A percentile compares a stretch with the other conserved stretches of the same genome.
Conservation (phyloP, 2,797 vertebrate genomes). For the Scleropages formosus region DNA sequence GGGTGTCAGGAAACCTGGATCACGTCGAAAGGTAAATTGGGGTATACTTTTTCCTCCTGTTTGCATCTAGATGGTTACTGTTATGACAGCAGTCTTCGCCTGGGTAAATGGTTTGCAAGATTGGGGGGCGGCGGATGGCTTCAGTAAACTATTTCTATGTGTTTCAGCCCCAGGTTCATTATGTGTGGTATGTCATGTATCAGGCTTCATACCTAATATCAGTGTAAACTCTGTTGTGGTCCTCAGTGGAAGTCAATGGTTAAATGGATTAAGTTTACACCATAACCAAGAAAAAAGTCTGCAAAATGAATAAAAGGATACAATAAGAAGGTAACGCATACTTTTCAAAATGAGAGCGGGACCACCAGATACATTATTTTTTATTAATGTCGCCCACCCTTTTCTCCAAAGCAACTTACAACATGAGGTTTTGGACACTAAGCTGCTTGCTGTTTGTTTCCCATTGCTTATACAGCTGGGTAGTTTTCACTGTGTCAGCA, state of each 20-base stretch:
- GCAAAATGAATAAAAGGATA: too few species aligned
- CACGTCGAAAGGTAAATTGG: slow-evolving; percentile 89
- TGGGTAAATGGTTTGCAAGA: background rate
- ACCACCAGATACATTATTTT: too few species aligned
- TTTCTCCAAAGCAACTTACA: too few species aligned
- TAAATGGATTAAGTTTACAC: too few species aligned
- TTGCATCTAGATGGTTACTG: slow-evolving; percentile 12
- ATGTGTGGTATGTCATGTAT: background rate
- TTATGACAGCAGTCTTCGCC: background rate
- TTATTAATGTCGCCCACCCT: too few species aligned
- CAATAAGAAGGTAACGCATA: too few species aligned
- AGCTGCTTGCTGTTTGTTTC: too few species aligned
- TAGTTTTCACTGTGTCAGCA: too few species aligned
- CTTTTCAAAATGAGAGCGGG: too few species aligned
- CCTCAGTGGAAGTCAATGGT: slow-evolving; percentile 9
- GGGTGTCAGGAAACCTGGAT: slow-evolving; percentile 90
- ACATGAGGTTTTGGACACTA: too few species aligned
- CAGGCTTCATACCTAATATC: background rate
- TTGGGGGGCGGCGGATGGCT: background rate
- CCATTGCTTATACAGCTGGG: too few species aligned
- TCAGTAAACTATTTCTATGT: background rate
- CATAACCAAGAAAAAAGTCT: too few species aligned
- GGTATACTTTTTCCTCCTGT: background rate
- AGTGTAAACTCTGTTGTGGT: background rate
- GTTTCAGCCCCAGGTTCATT: background rate